phyloP scores from a whole-genome alignment of 2,888 invertebrate species.

The Ochropleura plecta region DNA sequence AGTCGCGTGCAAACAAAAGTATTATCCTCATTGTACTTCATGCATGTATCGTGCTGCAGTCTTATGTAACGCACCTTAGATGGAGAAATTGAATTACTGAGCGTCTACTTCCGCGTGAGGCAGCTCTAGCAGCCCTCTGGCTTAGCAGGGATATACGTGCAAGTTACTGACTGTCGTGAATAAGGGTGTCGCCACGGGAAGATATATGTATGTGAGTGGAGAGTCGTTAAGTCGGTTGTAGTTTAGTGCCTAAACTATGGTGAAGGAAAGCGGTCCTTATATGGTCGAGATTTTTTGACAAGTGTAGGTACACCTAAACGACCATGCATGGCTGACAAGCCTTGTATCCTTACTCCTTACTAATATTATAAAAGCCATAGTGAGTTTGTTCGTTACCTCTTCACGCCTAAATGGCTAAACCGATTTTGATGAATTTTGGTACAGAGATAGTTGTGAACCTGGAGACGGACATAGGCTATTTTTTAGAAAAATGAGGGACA shows the following conservation, averaged over 20 bases:
- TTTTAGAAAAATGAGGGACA: too few species aligned
- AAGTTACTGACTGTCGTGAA: conserved; percentile 29
- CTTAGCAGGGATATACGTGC: conserved; percentile 35
- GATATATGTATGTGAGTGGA: neutral
- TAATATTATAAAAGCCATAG: too few species aligned
- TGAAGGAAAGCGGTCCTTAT: neutral
- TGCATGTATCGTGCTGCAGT: conserved; percentile 43
- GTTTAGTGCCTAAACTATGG: neutral
- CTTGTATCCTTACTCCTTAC: too few species aligned
- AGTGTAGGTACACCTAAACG: too few species aligned
- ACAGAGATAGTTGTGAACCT: too few species aligned
- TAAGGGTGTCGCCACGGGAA: conserved; percentile 10
- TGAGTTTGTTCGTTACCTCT: too few species aligned
- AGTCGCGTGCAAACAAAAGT: neutral
- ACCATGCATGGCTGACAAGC: too few species aligned
- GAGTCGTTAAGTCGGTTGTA: neutral
- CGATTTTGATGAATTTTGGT: too few species aligned
- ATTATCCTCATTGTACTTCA: conserved; percentile 13
- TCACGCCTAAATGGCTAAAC: too few species aligned
- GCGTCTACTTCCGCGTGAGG: conserved; percentile 54
- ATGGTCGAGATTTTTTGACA: neutral
- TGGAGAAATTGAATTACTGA: conserved; percentile 57
- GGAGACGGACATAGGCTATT: too few species aligned
- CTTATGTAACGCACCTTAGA: conserved; percentile 53
- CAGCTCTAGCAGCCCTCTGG: conserved; percentile 47